Conservation (phyloP, 2,888 invertebrate genomes). For the Diloba caeruleocephala region DNA sequence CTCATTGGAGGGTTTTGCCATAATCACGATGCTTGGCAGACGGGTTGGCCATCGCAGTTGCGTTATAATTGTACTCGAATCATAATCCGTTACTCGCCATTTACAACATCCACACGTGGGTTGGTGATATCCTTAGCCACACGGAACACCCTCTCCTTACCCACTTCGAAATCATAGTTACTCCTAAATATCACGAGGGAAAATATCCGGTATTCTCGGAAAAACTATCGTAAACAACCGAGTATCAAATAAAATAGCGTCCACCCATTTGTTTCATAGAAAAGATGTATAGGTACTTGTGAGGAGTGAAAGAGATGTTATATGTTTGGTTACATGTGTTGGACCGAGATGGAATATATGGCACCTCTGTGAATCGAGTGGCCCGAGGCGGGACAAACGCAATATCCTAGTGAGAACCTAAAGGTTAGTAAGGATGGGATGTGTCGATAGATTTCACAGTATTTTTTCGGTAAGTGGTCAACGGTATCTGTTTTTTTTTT, state of each 20-base stretch:
- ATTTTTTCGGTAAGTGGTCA: background rate
- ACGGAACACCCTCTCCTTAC: conserved; percentile 23
- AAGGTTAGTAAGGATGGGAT: conserved; percentile 44
- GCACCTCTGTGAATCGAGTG: conserved; percentile 54
- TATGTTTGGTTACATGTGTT: conserved; percentile 26
- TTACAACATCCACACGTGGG: too few relatives aligned
- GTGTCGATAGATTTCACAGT: conserved; percentile 21
- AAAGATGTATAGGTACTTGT: conserved; percentile 54
- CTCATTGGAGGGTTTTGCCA: too few relatives aligned
- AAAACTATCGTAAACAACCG: conserved; percentile 50
- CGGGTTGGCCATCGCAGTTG: too few relatives aligned
- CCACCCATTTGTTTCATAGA: conserved; percentile 60
- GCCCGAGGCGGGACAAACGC: conserved; percentile 68
- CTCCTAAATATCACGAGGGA: conserved; percentile 25
- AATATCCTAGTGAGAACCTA: conserved; percentile 67
- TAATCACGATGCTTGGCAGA: too few relatives aligned
- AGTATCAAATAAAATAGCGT: conserved; percentile 65
- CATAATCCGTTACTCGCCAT: too few relatives aligned
- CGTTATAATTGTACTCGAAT: too few relatives aligned
- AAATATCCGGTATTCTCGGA: conserved; percentile 21
- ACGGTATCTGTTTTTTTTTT: too few relatives aligned
- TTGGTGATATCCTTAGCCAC: too few relatives aligned
- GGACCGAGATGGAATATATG: conserved; percentile 49
- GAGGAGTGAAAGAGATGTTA: conserved; percentile 39
- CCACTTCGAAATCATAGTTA: conserved; percentile 24